Evolutionary conservation across 2,797 vertebrate genomes (phyloP).

Genomic region (Sandelia bainsii): DNA sequence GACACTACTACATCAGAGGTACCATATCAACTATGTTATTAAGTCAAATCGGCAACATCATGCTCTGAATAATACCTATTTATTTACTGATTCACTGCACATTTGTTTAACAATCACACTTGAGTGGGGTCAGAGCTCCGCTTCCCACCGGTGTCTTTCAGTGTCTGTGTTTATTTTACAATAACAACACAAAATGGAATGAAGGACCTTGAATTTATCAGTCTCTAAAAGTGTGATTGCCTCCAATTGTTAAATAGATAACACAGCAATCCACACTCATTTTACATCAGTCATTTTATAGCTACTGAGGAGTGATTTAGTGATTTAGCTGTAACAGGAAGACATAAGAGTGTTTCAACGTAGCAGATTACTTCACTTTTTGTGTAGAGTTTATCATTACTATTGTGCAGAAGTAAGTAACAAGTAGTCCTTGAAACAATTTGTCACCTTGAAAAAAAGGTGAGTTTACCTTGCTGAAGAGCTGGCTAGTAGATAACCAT

Average conservation of each 20-base stretch:
- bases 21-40: not conserved
- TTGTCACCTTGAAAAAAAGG: not conserved
- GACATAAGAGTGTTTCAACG: not conserved
- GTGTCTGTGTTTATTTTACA: slow-evolving; percentile 54
- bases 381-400: not conserved
- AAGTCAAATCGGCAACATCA: slow-evolving; percentile 26
- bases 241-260: slow-evolving; percentile 39
- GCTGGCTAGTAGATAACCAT: not conserved
- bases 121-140: slow-evolving; percentile 59
- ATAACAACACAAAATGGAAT: slow-evolving; percentile 52
- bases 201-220: slow-evolving; percentile 9
- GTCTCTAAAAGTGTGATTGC: slow-evolving; percentile 52
- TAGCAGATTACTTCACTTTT: not conserved
- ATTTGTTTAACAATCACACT: slow-evolving; percentile 60
- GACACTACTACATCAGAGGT: too few relatives aligned
- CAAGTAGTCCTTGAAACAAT: not conserved
- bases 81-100: slow-evolving; percentile 40
- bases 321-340: not conserved
- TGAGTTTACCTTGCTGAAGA: not conserved
- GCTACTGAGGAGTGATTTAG: slow-evolving; percentile 6
- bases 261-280: slow-evolving; percentile 23
- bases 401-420: not conserved
- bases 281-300: slow-evolving; percentile 16
- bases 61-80: slow-evolving; percentile 17
- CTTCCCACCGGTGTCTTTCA: slow-evolving; percentile 48